Conservation (phyloP, 2,113 vertebrate genomes). For the Eubucco bourcierii region DNA sequence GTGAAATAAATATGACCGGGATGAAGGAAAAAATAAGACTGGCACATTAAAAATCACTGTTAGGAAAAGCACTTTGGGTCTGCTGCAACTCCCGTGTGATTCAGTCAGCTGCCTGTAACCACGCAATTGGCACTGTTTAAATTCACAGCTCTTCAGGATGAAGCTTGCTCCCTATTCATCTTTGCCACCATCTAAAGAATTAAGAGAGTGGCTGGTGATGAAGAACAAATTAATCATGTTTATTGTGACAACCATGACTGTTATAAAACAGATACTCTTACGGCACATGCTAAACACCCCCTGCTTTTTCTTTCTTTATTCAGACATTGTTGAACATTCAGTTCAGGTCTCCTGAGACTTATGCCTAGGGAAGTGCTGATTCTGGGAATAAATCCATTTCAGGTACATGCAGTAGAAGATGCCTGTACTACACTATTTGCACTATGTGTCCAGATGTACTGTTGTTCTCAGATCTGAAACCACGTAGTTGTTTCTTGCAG, state of each 20-base stretch:
- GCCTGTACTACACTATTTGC: not conserved
- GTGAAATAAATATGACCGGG: not conserved
- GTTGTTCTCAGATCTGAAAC: not conserved
- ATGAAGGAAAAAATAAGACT: not conserved
- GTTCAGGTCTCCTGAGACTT: not conserved
- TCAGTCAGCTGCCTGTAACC: slow-evolving; percentile 23
- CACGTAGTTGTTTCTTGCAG: not conserved
- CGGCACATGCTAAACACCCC: slow-evolving; percentile 2
- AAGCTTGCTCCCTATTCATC: slow-evolving; percentile 50
- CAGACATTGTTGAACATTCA: slow-evolving; percentile 1
- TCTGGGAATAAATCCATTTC: not conserved
- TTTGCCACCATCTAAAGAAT: slow-evolving; percentile 51
- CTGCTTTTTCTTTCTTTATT: not conserved
- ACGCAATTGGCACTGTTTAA: slow-evolving; percentile 31
- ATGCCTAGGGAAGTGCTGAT: not conserved
- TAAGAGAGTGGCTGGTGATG: slow-evolving; percentile 45
- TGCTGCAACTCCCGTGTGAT: slow-evolving; percentile 13
- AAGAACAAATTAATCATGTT: slow-evolving; percentile 69
- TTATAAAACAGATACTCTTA: slow-evolving; percentile 61
- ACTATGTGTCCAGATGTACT: not conserved
- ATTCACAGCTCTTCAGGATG: slow-evolving; percentile 29
- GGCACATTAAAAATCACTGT: not conserved
- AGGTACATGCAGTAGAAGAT: not conserved
- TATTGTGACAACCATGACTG: slow-evolving; percentile 61
- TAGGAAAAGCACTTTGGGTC: slow-evolving; percentile 8